Evolutionary conservation across 2,113 vertebrate genomes (phyloP).

Genomic region (Cebidichthys violaceus): DNA sequence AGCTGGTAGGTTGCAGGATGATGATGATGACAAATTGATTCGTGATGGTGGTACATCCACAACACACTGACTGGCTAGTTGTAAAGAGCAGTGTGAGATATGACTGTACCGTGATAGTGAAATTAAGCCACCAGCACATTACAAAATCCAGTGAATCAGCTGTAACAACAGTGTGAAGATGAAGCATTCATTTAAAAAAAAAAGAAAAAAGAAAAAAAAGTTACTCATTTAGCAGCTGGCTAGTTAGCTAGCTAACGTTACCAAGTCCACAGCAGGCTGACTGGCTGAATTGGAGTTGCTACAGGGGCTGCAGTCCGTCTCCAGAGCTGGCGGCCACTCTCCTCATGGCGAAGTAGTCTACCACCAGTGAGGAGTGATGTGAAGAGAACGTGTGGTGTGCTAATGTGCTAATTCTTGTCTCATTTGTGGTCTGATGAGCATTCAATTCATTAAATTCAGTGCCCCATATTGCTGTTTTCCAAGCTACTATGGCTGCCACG

Average conservation of each 20-base stretch:
- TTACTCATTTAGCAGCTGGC: neutral
- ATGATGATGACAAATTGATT: constrained; percentile 58
- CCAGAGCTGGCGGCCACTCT: neutral
- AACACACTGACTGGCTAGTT: constrained; percentile 17
- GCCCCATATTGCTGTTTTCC: neutral
- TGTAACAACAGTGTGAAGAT: neutral
- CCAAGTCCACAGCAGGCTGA: constrained; percentile 33
- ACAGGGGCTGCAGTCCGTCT: neutral
- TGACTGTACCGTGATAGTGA: no score
- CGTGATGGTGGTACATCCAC: constrained; percentile 32
- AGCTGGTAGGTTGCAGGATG: constrained; percentile 40
- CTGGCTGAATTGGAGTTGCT: neutral
- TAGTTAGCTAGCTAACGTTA: constrained; percentile 31
- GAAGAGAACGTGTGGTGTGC: neutral
- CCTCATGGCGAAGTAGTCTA: neutral
- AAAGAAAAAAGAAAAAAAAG: no score
- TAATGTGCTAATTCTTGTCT: neutral
- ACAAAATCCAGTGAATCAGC: neutral
- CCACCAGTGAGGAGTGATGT: neutral
- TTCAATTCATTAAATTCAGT: neutral
- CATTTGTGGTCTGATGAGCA: neutral
- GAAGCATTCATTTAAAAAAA: no score
- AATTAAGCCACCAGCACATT: neutral
- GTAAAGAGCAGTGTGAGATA: neutral
- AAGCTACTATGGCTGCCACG: neutral